phyloP scores from a whole-genome alignment of 2,797 vertebrate genomes.

The Ctenosaura bakeri region DNA sequence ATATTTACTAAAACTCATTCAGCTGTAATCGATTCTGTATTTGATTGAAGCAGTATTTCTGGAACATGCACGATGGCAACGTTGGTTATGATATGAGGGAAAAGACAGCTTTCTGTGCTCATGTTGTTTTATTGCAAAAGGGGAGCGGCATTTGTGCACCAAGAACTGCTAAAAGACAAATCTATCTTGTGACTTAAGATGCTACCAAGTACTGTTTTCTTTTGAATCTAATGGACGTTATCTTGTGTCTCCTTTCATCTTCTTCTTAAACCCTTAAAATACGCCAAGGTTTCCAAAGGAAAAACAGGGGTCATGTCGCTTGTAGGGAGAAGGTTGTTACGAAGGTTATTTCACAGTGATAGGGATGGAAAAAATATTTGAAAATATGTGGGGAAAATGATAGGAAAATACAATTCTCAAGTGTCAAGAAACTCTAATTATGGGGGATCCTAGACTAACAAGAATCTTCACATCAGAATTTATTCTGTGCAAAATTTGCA shows the following conservation, averaged over 20 bases:
- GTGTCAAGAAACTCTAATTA: too few species aligned
- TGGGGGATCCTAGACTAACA: too few species aligned
- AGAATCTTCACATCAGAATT: too few species aligned
- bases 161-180: background rate
- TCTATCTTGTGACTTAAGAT: background rate
- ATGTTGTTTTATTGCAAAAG: background rate
- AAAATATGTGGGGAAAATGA: too few species aligned
- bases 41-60: background rate
- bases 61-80: background rate
- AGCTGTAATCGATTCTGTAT: background rate
- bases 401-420: too few species aligned
- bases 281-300: background rate
- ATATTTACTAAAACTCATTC: background rate
- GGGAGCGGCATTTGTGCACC: background rate
- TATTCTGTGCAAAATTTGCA: too few species aligned
- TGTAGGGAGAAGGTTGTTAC: background rate
- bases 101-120: background rate
- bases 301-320: background rate
- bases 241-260: background rate
- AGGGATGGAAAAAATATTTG: too few species aligned
- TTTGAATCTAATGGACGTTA: background rate
- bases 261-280: background rate
- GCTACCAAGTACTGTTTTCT: background rate
- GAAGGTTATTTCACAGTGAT: background rate
- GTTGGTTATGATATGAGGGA: background rate